A percentile compares a stretch with the other conserved stretches of the same genome.
phyloP scores from a whole-genome alignment of 2,888 invertebrate genomes.

The Cryptocephalus moraei region DNA sequence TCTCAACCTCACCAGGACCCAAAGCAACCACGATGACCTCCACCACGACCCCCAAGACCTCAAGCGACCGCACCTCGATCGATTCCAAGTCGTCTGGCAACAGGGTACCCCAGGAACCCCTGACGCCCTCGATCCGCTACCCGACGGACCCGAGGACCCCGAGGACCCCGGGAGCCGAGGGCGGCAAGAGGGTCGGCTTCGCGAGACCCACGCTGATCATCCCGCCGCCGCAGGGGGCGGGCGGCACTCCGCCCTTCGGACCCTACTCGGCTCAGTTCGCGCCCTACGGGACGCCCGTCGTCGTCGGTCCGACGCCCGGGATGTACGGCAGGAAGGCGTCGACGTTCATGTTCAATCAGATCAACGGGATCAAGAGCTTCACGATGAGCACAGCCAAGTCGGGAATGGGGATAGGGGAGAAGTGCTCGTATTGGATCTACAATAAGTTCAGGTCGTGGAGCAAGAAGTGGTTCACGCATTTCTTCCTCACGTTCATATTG shows the following conservation, averaged over 20 bases:
- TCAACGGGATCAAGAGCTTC: slow-evolving; percentile 67
- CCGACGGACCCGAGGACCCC: slow-evolving; percentile 7
- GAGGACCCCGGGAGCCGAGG: slow-evolving; percentile 11
- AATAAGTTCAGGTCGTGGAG: slow-evolving; percentile 68
- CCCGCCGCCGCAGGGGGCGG: slow-evolving; percentile 21
- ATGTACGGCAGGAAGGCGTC: slow-evolving; percentile 49
- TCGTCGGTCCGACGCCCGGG: slow-evolving; percentile 6
- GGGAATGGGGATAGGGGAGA: slow-evolving; percentile 75
- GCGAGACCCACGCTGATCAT: slow-evolving; percentile 29
- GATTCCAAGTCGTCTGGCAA: slow-evolving; percentile 7
- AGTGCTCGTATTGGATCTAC: slow-evolving; percentile 69
- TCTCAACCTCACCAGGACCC: too few relatives aligned
- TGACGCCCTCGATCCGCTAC: slow-evolving; percentile 1
- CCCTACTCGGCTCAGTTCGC: slow-evolving; percentile 4
- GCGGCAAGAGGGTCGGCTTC: slow-evolving; percentile 22
- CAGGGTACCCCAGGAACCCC: slow-evolving; percentile 6
- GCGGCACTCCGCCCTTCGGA: neutral
- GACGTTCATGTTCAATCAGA: slow-evolving; percentile 70
- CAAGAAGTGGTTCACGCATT: slow-evolving; percentile 80
- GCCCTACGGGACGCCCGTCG: slow-evolving; percentile 2
- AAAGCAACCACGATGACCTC: too few relatives aligned
- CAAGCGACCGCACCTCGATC: too few relatives aligned
- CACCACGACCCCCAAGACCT: too few relatives aligned
- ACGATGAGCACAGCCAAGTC: slow-evolving; percentile 62
- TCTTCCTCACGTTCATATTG: slow-evolving; percentile 70